Evolutionary conservation across 2,888 invertebrate genomes (phyloP), one percentile per base, ranked within the genome.

Genomic region (Coenonympha arcania): DNA sequence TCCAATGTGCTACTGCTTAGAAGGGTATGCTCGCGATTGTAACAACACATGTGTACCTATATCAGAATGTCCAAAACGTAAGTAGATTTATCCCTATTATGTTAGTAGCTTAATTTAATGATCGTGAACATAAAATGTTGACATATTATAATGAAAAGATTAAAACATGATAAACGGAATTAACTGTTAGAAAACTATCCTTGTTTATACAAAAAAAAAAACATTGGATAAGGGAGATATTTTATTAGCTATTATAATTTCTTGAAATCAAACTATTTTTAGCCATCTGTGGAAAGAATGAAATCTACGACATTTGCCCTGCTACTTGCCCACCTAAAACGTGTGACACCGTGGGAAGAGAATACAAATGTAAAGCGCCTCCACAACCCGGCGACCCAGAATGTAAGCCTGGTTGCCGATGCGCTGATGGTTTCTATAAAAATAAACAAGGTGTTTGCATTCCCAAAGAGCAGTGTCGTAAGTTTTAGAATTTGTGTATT

Each of bases 1-100:
- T 28, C 31, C 57, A 22, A 62, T 30, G 56, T 75, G 75, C 46
- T 73, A 71, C 43, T 75, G 75, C 26, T 53, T 64, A 22, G 54
- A 71, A 42, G 70, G 63, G 3, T 65, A 64, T 31, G 71, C 73
- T 9, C 61, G 74, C 30, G 58, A 69, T 46, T 6, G 36, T 0
- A 46, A 60, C n/a, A 42, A 53, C 1, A 57, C 57, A 13, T 74
- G 73, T 36, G 56, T 73, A 40, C 63, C 60, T 30, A 59, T 69
- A n/a, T 19, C 54, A 1, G 47, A 71, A 6, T 72, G 73, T 48
- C 61, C 65, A 56, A 59, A 13, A 43, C 36, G 72, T 68, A 62
- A 58, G 50, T 57, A 28, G 11, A 30, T n/a, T n/a, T n/a, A n/a
- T n/a, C n/a, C n/a, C n/a, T n/a, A n/a, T n/a, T n/a, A n/a, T n/a